Percentiles rank a stretch among this genome's conserved stretches.
phyloP scores from a whole-genome alignment of 2,888 invertebrate species.

The Keiferia lycopersicella region DNA sequence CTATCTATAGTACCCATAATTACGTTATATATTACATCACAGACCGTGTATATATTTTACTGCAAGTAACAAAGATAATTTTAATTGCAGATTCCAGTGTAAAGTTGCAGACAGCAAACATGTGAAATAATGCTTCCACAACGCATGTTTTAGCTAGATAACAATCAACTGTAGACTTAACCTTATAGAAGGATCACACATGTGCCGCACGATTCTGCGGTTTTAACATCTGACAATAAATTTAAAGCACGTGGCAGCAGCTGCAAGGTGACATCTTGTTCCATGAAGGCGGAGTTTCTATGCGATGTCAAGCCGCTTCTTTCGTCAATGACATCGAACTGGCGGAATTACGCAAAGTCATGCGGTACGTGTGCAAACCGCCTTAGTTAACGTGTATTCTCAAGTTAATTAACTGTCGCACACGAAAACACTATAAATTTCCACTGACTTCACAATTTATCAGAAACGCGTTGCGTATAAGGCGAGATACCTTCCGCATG shows the following conservation, averaged over 20 bases:
- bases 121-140: conserved; percentile 9
- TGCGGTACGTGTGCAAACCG: no score
- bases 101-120: conserved; percentile 10
- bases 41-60: not conserved
- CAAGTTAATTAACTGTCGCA: conserved; percentile 36
- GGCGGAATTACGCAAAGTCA: no score
- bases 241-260: no score
- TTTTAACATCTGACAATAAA: no score
- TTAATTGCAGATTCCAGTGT: conserved; percentile 5
- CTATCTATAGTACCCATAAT: no score
- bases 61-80: not conserved
- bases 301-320: no score
- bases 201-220: no score
- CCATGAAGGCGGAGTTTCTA: no score
- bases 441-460: conserved; percentile 65
- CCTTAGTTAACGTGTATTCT: conserved; percentile 18
- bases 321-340: no score
- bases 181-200: not conserved
- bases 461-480: conserved; percentile 62
- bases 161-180: conserved; percentile 13
- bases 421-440: conserved; percentile 59
- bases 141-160: conserved; percentile 16
- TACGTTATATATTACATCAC: no score
- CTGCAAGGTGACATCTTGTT: no score
- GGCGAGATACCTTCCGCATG: conserved; percentile 67